A percentile compares a stretch with the other conserved stretches of the same genome.
These are phyloP conservation scores for Temnopleurus reevesii DNA, from an alignment of 53 echinoderm and acorn worm genomes.

Conservation along the genomic window DNA sequence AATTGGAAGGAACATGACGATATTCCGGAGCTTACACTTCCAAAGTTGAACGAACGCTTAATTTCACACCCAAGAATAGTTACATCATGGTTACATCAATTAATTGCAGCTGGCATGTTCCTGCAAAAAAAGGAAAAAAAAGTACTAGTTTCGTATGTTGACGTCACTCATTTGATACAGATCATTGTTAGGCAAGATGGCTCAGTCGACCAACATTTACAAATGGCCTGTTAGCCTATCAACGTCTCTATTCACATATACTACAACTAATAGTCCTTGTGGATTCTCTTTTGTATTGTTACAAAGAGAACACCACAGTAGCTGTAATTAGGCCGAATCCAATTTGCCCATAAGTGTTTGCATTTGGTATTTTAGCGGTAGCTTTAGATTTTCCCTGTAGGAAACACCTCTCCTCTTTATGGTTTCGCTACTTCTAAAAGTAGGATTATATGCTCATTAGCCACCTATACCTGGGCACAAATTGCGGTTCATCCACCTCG, in stretches of 20 bases:
- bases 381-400: not conserved
- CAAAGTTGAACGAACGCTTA: constrained; percentile 9
- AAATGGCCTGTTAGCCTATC: not conserved
- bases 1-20: not conserved
- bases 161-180: not conserved
- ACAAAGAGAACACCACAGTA: not conserved
- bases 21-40: not conserved
- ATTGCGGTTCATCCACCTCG: not conserved
- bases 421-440: constrained; percentile 25
- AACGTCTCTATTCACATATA: not conserved
- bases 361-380: not conserved
- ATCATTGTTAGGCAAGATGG: not conserved
- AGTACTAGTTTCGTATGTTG: not conserved
- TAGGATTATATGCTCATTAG: constrained; percentile 21
- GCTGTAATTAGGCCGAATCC: not conserved
- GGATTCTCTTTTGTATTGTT: not conserved
- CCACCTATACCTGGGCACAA: not conserved
- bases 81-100: not conserved
- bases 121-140: not conserved
- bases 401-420: not conserved
- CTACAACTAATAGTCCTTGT: constrained; percentile 9
- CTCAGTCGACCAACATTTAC: not conserved
- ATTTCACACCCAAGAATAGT: not conserved
- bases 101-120: constrained; percentile 11
- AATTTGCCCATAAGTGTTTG: constrained; percentile 13